phyloP scores from a whole-genome alignment of 2,797 vertebrate genomes.

The Oreortyx pictus region DNA sequence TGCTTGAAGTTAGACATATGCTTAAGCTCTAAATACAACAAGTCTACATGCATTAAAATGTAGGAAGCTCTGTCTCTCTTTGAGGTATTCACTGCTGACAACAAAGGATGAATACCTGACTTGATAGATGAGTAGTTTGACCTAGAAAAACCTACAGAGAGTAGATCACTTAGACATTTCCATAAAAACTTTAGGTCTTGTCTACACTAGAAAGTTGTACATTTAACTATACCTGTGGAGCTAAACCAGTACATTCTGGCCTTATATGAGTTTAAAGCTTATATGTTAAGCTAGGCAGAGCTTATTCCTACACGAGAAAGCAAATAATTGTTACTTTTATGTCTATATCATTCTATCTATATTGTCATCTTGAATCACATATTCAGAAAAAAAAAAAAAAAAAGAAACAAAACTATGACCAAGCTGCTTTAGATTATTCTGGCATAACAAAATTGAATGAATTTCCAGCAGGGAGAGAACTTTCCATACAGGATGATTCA shows the following conservation, averaged over 20 bases:
- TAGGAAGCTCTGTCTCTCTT: conserved; percentile 28
- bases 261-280: background rate
- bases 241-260: conserved; percentile 14
- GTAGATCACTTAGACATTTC: conserved; percentile 46
- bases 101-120: conserved; percentile 69
- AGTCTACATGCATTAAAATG: conserved; percentile 23
- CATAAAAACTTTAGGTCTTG: conserved; percentile 27
- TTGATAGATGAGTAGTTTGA: conserved; percentile 59
- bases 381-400: background rate
- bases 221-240: conserved; percentile 36
- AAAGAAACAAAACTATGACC: background rate
- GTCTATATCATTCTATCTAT: background rate
- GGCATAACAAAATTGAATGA: background rate
- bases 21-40: background rate
- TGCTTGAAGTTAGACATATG: conserved; percentile 10
- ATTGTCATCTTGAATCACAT: background rate
- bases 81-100: conserved; percentile 63
- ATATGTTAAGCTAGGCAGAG: conserved; percentile 45
- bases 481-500: conserved; percentile 14
- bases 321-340: conserved; percentile 25
- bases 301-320: background rate
- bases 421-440: conserved; percentile 4
- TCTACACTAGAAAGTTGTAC: conserved; percentile 6
- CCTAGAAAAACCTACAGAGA: conserved; percentile 49
- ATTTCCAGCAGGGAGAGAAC: background rate